phyloP scores from a whole-genome alignment of 2,797 vertebrate species.

The Lagocephalus sceleratus region DNA sequence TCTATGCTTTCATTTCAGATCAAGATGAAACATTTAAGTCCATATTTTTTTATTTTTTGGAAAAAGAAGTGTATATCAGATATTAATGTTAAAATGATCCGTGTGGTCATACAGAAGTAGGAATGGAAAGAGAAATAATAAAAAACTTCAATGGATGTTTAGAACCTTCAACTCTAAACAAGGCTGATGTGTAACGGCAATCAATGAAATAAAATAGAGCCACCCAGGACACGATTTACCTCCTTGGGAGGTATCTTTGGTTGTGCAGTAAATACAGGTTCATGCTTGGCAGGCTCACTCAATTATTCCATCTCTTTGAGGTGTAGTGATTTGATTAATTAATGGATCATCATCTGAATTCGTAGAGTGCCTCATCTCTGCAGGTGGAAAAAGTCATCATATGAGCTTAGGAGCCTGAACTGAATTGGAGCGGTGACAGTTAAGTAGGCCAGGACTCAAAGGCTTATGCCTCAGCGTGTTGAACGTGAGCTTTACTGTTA shows the following conservation, averaged over 20 bases:
- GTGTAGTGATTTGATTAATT: conserved; percentile 51
- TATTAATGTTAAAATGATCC: too few relatives aligned
- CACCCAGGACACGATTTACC: conserved; percentile 26
- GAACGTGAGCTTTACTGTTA: conserved; percentile 1
- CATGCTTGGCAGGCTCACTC: conserved; percentile 28
- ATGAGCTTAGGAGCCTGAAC: conserved; percentile 18
- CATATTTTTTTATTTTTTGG: too few relatives aligned
- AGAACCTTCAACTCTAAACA: background rate
- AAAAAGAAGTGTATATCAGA: too few relatives aligned
- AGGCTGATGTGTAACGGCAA: background rate
- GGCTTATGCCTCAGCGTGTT: conserved; percentile 7
- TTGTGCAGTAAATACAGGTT: conserved; percentile 13
- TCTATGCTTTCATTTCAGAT: too few relatives aligned
- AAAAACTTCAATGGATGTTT: background rate
- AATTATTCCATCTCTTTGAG: conserved; percentile 31
- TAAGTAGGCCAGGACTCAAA: background rate
- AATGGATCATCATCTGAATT: conserved; percentile 45
- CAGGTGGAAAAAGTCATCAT: conserved; percentile 30
- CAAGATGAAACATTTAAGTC: too few relatives aligned
- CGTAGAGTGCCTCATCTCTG: conserved; percentile 36
- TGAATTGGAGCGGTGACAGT: conserved; percentile 3
- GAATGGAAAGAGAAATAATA: background rate
- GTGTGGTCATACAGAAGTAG: too few relatives aligned
- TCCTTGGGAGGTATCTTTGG: conserved; percentile 25
- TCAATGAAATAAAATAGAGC: background rate